Base-by-base conservation (phyloP, 2,797 vertebrate genomes). In the Urophycis tenuis region DNA sequence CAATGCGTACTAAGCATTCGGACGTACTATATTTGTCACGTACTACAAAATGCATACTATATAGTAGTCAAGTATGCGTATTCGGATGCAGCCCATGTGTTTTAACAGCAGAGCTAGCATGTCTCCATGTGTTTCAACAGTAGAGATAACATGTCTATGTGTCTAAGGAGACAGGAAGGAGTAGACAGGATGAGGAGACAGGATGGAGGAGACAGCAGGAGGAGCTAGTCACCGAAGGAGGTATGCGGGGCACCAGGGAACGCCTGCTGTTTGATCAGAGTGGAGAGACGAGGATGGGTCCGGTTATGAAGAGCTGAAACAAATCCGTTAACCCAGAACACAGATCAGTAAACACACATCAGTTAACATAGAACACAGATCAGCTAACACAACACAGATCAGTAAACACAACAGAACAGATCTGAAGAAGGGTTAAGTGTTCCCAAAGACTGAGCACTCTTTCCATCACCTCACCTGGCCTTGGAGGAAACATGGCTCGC, bases 291-390 rank as follows among this genome's bases (percentile, higher is more conserved):
- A 75, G 87, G 17, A n/a, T 86, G 82, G 1, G 91, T 92, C 75
- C 78, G 78, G 80, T 93, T 93, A 85, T 89, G 87, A 29, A 92
- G 72, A 60, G 82, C 92, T 94, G 86, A 4, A 25, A 80, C 82
- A 3, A 74, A 30, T 67, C 34, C 34, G 67, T 71, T 17, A 78
- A 35, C 10, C 0, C 71, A 83, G 34, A 81, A 9, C 73, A 79
- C 7, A 8, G n/a, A 60, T 60, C 53, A 60, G 53, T 0, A 1
- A 60, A 25, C 7, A 9, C 7, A 60, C 12, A 15, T 45, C 41
- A 45, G 12, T 6, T 5, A 45, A 15, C 41, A 45, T 2, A 45
- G 41, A 45, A 6, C 41, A 15, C 1, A 45, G 41, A 15, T 15
- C 41, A 45, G 41, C 1, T 45, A 45, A 6, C 41, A 49, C 17